Percentiles rank a stretch among this genome's conserved stretches.
Conservation (phyloP, 2,113 vertebrate genomes). For the Colossoma macropomum region DNA sequence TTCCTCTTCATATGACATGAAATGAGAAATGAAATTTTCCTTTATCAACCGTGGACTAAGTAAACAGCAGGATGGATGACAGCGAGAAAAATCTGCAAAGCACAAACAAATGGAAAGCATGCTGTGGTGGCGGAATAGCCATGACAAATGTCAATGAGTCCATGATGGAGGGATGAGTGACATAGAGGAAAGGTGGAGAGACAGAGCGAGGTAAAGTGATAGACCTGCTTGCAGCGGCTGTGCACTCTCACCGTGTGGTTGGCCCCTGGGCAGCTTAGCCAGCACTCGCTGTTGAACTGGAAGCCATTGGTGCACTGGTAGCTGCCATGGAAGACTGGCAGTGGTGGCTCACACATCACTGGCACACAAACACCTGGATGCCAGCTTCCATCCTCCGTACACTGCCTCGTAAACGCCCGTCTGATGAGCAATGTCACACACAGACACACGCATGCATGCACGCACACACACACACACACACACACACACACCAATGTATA, state of each 20-base stretch:
- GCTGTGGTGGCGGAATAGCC: not conserved
- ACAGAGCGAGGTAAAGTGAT: conserved; percentile 52
- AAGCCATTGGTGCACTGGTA: conserved; percentile 94
- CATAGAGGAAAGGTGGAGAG: conserved; percentile 24
- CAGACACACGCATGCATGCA: conserved; percentile 8
- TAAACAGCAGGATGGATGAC: not conserved
- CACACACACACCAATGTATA: not conserved
- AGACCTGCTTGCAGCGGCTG: conserved; percentile 79
- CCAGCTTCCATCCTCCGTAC: conserved; percentile 94
- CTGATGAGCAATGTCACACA: conserved; percentile 64
- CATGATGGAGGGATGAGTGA: not conserved
- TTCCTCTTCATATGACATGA: not conserved
- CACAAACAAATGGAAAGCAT: not conserved
- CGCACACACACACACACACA: not conserved
- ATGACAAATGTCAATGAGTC: not conserved
- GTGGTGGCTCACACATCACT: conserved; percentile 90
- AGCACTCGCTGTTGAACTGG: conserved; percentile 93
- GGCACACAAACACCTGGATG: conserved; percentile 87
- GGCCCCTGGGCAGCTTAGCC: conserved; percentile 85
- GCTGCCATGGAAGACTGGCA: conserved; percentile 89
- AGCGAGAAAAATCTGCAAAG: not conserved
- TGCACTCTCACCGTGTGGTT: conserved; percentile 85
- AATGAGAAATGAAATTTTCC: too few species aligned
- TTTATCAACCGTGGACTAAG: too few species aligned
- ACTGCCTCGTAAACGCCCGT: conserved; percentile 92